Evolutionary conservation across 2,797 vertebrate species (phyloP).

Genomic region (Notolepis coatsorum): DNA sequence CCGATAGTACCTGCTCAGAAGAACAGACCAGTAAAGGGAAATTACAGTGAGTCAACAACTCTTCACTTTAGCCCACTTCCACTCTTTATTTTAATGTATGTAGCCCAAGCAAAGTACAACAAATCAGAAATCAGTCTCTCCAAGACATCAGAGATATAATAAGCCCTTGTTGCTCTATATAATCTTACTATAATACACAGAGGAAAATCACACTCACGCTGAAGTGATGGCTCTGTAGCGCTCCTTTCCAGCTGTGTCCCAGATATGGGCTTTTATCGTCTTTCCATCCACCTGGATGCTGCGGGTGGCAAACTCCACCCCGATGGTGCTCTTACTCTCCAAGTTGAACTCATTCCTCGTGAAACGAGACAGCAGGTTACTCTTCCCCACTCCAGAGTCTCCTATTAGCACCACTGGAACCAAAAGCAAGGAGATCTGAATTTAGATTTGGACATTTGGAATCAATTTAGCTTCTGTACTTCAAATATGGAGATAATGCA

Average conservation of each 20-base stretch:
- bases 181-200: too few relatives aligned
- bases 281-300: constrained; percentile 98
- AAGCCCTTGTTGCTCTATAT: too few relatives aligned
- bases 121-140: too few relatives aligned
- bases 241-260: constrained; percentile 97
- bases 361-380: constrained; percentile 96
- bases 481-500: too few relatives aligned
- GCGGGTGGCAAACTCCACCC: constrained; percentile 96
- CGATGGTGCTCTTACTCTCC: constrained; percentile 98
- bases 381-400: constrained; percentile 97
- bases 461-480: too few relatives aligned
- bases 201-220: constrained; percentile 87
- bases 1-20: constrained; percentile 89
- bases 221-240: constrained; percentile 97
- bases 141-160: too few relatives aligned
- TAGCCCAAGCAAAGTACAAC: background rate
- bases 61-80: background rate
- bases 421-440: background rate
- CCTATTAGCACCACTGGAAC: constrained; percentile 92
- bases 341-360: constrained; percentile 97
- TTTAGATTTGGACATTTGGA: background rate
- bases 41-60: too few relatives aligned
- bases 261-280: constrained; percentile 97
- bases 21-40: too few relatives aligned
- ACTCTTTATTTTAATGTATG: background rate